phyloP scores from a whole-genome alignment of 2,888 invertebrate genomes.

The Phengaris arion region DNA sequence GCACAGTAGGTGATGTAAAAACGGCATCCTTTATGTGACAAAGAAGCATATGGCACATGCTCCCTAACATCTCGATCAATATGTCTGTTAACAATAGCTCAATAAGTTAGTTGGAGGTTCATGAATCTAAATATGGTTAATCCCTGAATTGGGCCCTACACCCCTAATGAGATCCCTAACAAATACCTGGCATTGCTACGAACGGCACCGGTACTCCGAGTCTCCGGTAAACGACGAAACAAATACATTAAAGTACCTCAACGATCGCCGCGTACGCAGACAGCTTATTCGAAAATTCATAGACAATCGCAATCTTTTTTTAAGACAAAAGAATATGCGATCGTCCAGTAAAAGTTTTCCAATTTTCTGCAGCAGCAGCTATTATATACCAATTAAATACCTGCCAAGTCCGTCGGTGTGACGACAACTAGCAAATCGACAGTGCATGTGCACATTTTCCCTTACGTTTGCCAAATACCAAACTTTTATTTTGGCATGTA shows the following conservation, averaged over 20 bases:
- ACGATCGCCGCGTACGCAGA: constrained; percentile 59
- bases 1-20: constrained; percentile 69
- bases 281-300: constrained; percentile 51
- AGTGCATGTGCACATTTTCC: constrained; percentile 67
- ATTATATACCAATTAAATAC: constrained; percentile 78
- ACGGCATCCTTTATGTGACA: constrained; percentile 50
- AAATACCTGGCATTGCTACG: constrained; percentile 67
- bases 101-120: constrained; percentile 7
- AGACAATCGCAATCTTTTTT: constrained; percentile 48
- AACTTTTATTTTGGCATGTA: constrained; percentile 75
- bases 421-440: constrained; percentile 74
- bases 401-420: constrained; percentile 77
- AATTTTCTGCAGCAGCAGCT: constrained; percentile 52
- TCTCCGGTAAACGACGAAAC: constrained; percentile 53
- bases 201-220: constrained; percentile 52
- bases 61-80: constrained; percentile 49
- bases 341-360: constrained; percentile 50
- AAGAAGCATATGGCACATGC: constrained; percentile 53
- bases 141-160: constrained; percentile 31
- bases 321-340: constrained; percentile 36
- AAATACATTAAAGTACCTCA: constrained; percentile 67
- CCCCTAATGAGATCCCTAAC: constrained; percentile 54
- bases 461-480: constrained; percentile 73
- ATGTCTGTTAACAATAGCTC: background rate
- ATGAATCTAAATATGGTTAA: constrained; percentile 12